Percentiles rank a stretch among this genome's conserved stretches.
phyloP scores from a whole-genome alignment of 2,797 vertebrate species.

The Hafferia zeledoni region DNA sequence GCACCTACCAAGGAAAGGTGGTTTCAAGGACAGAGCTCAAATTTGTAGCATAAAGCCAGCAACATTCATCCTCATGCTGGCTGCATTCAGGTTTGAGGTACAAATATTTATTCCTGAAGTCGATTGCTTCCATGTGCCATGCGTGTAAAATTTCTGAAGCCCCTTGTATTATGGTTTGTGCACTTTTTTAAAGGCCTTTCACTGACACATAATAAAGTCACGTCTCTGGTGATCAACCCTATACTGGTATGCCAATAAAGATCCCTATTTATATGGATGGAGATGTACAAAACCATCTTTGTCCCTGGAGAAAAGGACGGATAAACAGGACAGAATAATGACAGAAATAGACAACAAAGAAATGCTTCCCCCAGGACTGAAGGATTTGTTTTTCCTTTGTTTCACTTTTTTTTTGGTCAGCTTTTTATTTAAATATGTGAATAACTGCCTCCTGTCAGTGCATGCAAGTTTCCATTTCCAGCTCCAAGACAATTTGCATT shows the following conservation, averaged over 20 bases:
- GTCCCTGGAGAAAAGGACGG: not conserved
- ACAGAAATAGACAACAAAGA: not conserved
- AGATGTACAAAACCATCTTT: not conserved
- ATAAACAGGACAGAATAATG: not conserved
- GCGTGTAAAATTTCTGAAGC: not conserved
- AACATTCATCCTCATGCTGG: accelerated
- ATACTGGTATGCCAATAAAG: not conserved
- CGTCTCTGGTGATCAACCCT: not conserved
- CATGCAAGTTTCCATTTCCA: not conserved
- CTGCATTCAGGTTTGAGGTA: not conserved
- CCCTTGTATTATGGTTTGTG: not conserved
- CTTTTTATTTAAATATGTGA: not conserved
- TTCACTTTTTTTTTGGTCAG: not conserved
- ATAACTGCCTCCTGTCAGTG: not conserved
- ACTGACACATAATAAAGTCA: not conserved
- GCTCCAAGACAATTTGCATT: not conserved
- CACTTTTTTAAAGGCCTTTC: not conserved
- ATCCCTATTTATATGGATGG: not conserved
- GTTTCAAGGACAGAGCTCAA: not conserved
- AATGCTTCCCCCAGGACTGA: not conserved
- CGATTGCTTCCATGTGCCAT: not conserved
- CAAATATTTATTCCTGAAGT: not conserved
- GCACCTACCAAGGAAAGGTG: not conserved
- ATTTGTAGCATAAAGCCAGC: not conserved
- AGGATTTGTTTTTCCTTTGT: not conserved